Percentiles rank a stretch among this genome's conserved stretches.
phyloP scores from a whole-genome alignment of 2,797 vertebrate genomes.

The Aphelocoma californica region DNA sequence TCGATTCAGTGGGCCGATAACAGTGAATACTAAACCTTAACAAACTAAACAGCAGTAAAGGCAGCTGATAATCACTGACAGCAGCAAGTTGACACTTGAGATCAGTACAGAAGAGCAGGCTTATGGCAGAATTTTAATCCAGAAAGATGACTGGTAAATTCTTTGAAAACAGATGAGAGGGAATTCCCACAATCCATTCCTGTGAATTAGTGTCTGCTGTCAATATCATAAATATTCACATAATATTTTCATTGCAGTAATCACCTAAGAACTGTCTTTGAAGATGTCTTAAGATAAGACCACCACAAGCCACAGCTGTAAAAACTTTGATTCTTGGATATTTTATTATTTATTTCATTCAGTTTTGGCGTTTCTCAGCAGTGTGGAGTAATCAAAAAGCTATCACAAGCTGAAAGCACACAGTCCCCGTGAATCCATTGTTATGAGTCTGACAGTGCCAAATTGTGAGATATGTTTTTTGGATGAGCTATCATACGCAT shows the following conservation, averaged over 20 bases:
- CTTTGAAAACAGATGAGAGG: not conserved
- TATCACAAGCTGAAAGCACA: not conserved
- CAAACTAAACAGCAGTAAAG: not conserved
- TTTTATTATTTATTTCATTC: not conserved
- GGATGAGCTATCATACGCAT: not conserved
- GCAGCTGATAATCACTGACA: not conserved
- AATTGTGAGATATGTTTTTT: not conserved
- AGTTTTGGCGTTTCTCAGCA: not conserved
- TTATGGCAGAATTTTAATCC: not conserved
- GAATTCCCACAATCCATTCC: not conserved
- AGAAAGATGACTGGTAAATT: not conserved
- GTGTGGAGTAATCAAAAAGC: not conserved
- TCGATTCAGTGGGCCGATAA: not conserved
- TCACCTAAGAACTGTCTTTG: not conserved
- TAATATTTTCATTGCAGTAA: not conserved
- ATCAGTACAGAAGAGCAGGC: not conserved
- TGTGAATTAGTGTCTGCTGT: not conserved
- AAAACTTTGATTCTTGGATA: not conserved
- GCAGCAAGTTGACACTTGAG: not conserved
- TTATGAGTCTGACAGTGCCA: not conserved
- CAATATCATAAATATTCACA: not conserved
- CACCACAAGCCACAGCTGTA: not conserved
- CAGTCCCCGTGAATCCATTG: not conserved
- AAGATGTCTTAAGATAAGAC: not conserved
- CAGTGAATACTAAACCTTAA: not conserved